Conservation (phyloP, 2,888 invertebrate genomes). For the Seira ritae region DNA sequence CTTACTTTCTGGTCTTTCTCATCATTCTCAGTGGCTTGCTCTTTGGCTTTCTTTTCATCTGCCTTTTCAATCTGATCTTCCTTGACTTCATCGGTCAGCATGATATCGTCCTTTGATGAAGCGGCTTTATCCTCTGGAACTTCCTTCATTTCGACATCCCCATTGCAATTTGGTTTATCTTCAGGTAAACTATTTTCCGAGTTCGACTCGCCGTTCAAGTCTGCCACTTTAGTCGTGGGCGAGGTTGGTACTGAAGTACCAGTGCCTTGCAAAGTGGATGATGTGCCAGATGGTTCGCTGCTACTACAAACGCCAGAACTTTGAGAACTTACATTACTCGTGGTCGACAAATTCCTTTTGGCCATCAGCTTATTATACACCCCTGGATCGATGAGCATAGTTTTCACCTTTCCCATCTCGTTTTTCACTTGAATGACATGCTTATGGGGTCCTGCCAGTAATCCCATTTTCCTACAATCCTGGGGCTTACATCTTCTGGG, state of each 20-base stretch:
- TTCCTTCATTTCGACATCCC: slow-evolving; percentile 74
- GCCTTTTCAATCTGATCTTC: too few species aligned
- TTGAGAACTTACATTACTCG: not conserved
- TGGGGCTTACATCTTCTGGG: slow-evolving; percentile 77
- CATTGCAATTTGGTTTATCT: slow-evolving; percentile 74
- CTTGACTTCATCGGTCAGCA: too few species aligned
- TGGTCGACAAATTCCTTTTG: slow-evolving; percentile 77
- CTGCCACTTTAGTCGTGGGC: not conserved
- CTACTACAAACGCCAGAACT: too few species aligned
- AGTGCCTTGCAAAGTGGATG: too few species aligned
- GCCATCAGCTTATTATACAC: slow-evolving; percentile 83
- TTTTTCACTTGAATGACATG: slow-evolving; percentile 84
- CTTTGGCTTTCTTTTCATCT: slow-evolving; percentile 14
- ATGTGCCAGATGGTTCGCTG: too few species aligned
- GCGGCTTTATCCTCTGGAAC: slow-evolving; percentile 34
- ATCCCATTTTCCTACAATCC: slow-evolving; percentile 79
- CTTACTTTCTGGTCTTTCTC: slow-evolving; percentile 4
- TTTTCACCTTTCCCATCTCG: slow-evolving; percentile 79
- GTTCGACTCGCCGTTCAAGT: slow-evolving; percentile 4
- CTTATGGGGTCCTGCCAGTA: slow-evolving; percentile 84
- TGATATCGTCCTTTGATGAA: too few species aligned
- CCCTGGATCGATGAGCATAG: slow-evolving; percentile 87
- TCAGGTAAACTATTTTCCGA: too few species aligned
- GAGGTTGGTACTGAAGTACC: not conserved
- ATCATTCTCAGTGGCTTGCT: not conserved